phyloP scores from a whole-genome alignment of 1,140 invertebrate genomes.

The Drosophila mayri region DNA sequence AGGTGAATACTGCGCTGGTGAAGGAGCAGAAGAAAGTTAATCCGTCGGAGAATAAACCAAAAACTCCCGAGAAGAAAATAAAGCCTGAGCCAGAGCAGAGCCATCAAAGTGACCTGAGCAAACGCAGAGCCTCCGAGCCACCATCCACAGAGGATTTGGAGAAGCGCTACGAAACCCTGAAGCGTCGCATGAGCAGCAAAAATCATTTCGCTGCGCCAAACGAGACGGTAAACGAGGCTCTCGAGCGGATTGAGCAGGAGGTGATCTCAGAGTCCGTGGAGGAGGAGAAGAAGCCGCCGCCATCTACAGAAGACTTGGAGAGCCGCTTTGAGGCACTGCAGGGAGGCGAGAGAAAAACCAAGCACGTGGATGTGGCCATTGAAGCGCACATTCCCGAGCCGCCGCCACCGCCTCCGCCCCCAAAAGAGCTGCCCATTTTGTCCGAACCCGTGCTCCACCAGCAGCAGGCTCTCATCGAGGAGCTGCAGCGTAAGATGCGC shows the following conservation, averaged over 20 bases:
- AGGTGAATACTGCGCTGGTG: slow-evolving; percentile 28
- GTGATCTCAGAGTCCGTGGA: slow-evolving; percentile 52
- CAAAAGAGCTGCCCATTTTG: slow-evolving; percentile 21
- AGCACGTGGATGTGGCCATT: slow-evolving; percentile 62
- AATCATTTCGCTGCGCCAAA: slow-evolving; percentile 38
- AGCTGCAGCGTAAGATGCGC: slow-evolving; percentile 73
- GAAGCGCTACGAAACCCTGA: slow-evolving; percentile 71
- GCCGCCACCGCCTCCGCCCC: slow-evolving; percentile 53
- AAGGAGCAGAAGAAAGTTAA: slow-evolving; percentile 2
- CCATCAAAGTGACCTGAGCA: slow-evolving; percentile 23
- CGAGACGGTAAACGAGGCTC: slow-evolving; percentile 57
- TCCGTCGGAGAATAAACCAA: neutral
- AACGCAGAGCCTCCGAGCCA: slow-evolving; percentile 73
- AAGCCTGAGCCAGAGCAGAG: neutral
- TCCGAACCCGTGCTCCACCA: slow-evolving; percentile 42
- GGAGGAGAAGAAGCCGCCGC: slow-evolving; percentile 26
- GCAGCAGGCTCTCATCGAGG: slow-evolving; percentile 72
- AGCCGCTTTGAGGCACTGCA: slow-evolving; percentile 72
- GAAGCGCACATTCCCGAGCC: slow-evolving; percentile 65
- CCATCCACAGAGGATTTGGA: slow-evolving; percentile 81
- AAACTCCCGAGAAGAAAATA: neutral
- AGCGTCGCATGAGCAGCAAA: slow-evolving; percentile 75
- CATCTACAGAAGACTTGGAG: slow-evolving; percentile 68
- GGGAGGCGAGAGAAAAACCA: slow-evolving; percentile 21
- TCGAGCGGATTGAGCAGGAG: slow-evolving; percentile 65